phyloP scores from a whole-genome alignment of 2,888 invertebrate species.

The Tridacna crocea region DNA sequence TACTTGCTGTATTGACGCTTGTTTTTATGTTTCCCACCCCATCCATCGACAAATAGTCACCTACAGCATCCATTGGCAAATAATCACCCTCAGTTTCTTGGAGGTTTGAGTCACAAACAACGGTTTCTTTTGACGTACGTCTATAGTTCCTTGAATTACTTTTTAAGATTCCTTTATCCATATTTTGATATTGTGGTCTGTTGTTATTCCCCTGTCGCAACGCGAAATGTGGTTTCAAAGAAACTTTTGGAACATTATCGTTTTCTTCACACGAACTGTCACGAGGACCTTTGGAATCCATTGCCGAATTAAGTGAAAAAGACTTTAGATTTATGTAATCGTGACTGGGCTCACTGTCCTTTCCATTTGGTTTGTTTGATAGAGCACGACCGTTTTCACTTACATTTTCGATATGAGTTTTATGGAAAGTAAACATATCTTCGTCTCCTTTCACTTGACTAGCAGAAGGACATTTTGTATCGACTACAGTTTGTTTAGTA shows the following conservation, averaged over 20 bases:
- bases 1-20: no score
- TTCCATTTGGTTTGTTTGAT: not conserved
- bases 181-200: not conserved
- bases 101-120: not conserved
- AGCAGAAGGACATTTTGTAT: not conserved
- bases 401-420: not conserved
- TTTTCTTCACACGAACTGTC: not conserved
- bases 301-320: not conserved
- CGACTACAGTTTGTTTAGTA: not conserved
- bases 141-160: not conserved
- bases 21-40: no score
- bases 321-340: constrained; percentile 6
- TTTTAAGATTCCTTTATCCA: not conserved
- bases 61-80: constrained; percentile 4
- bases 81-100: constrained; percentile 9
- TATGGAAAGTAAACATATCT: not conserved
- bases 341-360: not conserved
- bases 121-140: not conserved
- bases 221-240: constrained; percentile 15
- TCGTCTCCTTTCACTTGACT: constrained; percentile 1
- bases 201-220: constrained; percentile 4
- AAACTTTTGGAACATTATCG: constrained; percentile 4
- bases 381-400: not conserved
- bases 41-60: no score
- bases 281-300: no score